These are phyloP conservation scores for Etia nguti DNA, from an alignment of 2,113 vertebrate species.

Conservation along the genomic window DNA sequence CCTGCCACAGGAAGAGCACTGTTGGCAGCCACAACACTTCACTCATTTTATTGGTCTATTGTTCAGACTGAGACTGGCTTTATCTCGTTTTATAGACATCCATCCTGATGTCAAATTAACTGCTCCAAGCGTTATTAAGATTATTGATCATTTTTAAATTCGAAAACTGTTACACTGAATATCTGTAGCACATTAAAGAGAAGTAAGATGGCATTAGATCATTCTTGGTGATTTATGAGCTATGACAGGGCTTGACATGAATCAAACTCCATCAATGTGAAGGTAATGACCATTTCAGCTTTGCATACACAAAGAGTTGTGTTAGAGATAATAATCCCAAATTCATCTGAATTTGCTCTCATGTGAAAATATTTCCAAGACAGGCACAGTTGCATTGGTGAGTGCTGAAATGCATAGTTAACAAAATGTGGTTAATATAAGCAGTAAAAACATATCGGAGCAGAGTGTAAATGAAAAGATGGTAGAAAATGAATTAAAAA, in stretches of 20 bases:
- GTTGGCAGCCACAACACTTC: neutral
- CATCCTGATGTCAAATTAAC: neutral
- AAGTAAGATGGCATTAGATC: neutral
- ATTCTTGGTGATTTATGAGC: neutral
- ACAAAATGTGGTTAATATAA: neutral
- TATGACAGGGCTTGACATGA: neutral
- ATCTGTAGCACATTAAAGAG: neutral
- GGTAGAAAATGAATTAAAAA: neutral
- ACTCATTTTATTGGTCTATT: neutral
- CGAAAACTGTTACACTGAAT: neutral
- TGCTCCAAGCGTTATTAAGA: neutral
- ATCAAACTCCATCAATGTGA: neutral
- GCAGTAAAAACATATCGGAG: neutral
- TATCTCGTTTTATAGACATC: neutral
- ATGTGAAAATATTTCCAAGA: neutral
- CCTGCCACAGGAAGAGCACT: neutral
- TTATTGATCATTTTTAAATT: constrained; percentile 1
- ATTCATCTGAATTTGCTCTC: neutral
- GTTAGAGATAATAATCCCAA: neutral
- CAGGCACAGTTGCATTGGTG: neutral
- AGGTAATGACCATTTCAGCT: neutral
- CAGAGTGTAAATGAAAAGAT: neutral
- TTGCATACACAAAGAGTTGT: neutral
- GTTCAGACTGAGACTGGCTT: neutral
- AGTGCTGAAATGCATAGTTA: neutral